Evolutionary conservation across 92 coral and sea anemone species (phyloP).

Genomic region (Paramuricea clavata): DNA sequence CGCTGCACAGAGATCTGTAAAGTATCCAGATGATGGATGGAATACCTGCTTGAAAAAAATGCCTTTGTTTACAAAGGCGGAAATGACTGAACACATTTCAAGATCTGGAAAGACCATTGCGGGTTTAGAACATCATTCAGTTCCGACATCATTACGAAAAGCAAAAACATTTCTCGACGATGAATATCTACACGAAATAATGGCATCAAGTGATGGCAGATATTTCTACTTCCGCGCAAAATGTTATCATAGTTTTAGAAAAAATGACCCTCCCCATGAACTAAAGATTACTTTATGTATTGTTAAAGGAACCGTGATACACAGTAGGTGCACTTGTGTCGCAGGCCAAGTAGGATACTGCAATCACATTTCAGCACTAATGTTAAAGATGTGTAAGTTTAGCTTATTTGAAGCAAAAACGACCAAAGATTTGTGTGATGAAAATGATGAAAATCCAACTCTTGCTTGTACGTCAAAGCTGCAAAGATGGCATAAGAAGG

Average conservation of each 20-base stretch:
- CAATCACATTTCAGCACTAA: conserved; percentile 65
- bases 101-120: not conserved
- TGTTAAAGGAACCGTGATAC: conserved; percentile 60
- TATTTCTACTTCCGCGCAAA: conserved; percentile 62
- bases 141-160: conserved; percentile 71
- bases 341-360: conserved; percentile 71
- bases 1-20: not conserved
- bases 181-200: conserved; percentile 69
- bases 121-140: conserved; percentile 32
- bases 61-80: conserved; percentile 14
- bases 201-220: conserved; percentile 60
- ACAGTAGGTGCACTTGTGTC: conserved; percentile 62
- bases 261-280: conserved; percentile 61
- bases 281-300: conserved; percentile 63
- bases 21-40: not conserved
- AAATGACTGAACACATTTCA: not conserved
- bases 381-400: conserved; percentile 67
- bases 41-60: not conserved
- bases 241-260: conserved; percentile 73
- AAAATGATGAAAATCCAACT: conserved; percentile 53
- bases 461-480: conserved; percentile 65
- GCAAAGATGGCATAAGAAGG: conserved; percentile 62
- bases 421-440: conserved; percentile 52
- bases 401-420: conserved; percentile 42
- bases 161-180: conserved; percentile 65